phyloP scores from a whole-genome alignment of 2,888 invertebrate species.

The Scaptomyza parva region DNA sequence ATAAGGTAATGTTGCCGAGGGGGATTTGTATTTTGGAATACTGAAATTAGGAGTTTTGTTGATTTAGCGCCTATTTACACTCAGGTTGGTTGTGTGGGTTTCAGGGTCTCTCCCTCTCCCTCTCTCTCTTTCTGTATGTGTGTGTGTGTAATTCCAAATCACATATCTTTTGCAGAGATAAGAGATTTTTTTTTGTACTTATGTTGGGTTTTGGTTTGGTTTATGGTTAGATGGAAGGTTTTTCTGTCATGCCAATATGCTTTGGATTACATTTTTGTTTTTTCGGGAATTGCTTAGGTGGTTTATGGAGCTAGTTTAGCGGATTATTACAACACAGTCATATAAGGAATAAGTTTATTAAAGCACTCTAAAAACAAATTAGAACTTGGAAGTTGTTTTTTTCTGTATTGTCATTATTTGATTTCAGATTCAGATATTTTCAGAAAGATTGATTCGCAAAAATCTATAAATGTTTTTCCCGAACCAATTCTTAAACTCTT shows the following conservation, averaged over 20 bases:
- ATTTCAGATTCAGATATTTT: too few species aligned
- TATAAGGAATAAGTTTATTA: not conserved
- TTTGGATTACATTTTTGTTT: too few species aligned
- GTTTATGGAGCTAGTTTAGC: not conserved
- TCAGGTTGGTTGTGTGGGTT: not conserved
- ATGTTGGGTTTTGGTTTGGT: not conserved
- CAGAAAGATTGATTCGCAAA: too few species aligned
- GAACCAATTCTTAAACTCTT: not conserved
- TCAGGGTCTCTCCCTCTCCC: slow-evolving; percentile 13
- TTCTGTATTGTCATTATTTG: too few species aligned
- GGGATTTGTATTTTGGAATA: slow-evolving; percentile 1
- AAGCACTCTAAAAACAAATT: too few species aligned
- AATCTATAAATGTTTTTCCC: too few species aligned
- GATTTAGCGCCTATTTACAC: slow-evolving; percentile 41
- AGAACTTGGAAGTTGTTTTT: too few species aligned
- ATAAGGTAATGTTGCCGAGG: slow-evolving; percentile 44
- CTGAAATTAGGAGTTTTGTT: slow-evolving; percentile 18
- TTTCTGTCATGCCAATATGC: slow-evolving; percentile 1
- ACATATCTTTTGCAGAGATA: slow-evolving; percentile 5
- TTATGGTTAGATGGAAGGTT: not conserved
- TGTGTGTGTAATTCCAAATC: not conserved
- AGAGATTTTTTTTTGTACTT: not conserved
- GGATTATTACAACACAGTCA: not conserved
- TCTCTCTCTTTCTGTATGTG: too few species aligned
- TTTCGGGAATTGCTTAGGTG: not conserved